Evolutionary conservation across 2,888 invertebrate genomes (phyloP), one percentile per base, ranked within the genome.

Genomic region (Nymphalis polychloros): DNA sequence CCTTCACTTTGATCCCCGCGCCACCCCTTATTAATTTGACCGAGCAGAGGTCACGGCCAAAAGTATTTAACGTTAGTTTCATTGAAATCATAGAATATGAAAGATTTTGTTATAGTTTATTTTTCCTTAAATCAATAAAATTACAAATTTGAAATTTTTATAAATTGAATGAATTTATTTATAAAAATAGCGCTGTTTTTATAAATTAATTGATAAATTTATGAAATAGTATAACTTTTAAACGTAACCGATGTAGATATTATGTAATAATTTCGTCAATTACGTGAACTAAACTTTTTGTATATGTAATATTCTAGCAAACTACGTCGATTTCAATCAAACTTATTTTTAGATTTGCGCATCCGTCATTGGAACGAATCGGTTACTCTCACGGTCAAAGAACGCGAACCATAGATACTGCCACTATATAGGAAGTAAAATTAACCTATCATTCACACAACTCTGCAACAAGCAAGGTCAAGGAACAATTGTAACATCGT

Each of bases 1-100:
- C 81, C 84, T 84, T 84, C 84, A 77, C 78, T 74, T 79, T 76
- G 81, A 81, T 80, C 79, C 77, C 77, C 67, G 53, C 67, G 57
- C 74, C 75, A 75, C 78, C 77, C 76, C 76, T 72, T 77, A 75
- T 77, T 76, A 79, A 75, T 79, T 75, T 90, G 89, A 90, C 90
- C 89, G 87, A 82, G 80, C 83, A 72, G 80, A 86, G 92, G 90
- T 92, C 92, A 91, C 78, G 92, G 92, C 81, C 92, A 82, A 78
- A 78, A 77, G 81, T 85, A 88, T 85, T 87, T 88, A 81, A 74
- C 63, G 63, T 53, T 55, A 72, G 69, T 72, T 57, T 55, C 57
- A 70, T 57, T 70, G 60, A 72, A 72, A 60, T 64, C 46, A 64
- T 59, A 27, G 49, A 67, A 67, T 19, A 52, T 13, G 31, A 23